These are phyloP conservation scores for Gallinago media DNA, from an alignment of 2,113 vertebrate genomes.

Conservation along the genomic window DNA sequence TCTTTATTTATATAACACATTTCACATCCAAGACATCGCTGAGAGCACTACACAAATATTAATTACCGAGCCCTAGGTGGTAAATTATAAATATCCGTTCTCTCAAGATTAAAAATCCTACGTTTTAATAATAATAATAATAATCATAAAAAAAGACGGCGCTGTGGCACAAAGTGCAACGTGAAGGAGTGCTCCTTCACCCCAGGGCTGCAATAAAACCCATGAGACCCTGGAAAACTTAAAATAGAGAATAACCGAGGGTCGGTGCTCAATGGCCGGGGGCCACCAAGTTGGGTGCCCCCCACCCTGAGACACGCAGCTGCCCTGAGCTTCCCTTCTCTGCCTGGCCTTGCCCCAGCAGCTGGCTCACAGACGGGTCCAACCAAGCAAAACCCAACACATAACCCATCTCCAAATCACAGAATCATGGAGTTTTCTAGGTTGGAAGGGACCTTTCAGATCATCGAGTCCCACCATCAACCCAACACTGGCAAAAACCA, in stretches of 20 bases:
- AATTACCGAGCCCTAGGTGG: conserved; percentile 66
- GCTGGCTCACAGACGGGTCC: neutral
- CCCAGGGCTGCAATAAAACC: neutral
- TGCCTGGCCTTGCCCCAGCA: conserved; percentile 37
- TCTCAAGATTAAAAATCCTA: conserved; percentile 33
- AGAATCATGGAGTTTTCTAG: too few species aligned
- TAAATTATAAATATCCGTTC: conserved; percentile 68
- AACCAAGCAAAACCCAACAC: rapidly evolving
- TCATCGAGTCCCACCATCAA: too few species aligned
- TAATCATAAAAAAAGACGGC: neutral
- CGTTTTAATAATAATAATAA: conserved; percentile 7
- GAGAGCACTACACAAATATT: conserved; percentile 72
- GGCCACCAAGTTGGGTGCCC: neutral
- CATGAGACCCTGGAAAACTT: neutral
- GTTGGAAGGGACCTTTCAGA: too few species aligned
- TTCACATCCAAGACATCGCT: conserved; percentile 34
- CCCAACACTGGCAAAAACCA: too few species aligned
- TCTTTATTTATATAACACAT: conserved; percentile 62
- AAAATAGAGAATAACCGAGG: neutral
- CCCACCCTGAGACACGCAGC: rapidly evolving
- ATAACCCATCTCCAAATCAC: rapidly evolving
- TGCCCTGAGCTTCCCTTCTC: neutral
- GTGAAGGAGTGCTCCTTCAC: neutral
- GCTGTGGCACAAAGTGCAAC: conserved; percentile 17
- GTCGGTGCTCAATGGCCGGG: neutral